Evolutionary conservation across 2,888 invertebrate genomes (phyloP).

Genomic region (Andrena chrysosceles): DNA sequence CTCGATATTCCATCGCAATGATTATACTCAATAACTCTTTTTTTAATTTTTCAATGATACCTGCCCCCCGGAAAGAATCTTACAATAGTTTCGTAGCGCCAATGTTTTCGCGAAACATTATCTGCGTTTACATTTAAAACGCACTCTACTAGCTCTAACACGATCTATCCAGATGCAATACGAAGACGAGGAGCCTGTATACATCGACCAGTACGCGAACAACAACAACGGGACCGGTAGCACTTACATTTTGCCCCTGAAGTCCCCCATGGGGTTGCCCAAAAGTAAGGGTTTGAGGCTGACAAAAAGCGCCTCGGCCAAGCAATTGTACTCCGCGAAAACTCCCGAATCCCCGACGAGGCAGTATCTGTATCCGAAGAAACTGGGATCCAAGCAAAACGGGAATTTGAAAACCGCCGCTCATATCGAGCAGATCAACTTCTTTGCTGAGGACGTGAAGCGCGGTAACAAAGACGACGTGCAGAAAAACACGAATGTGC

Average conservation of each 20-base stretch:
- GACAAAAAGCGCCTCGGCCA: conserved; percentile 38
- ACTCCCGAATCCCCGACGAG: conserved; percentile 2
- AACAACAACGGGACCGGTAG: conserved; percentile 69
- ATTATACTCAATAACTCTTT: too few relatives aligned
- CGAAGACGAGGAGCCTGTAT: conserved; percentile 73
- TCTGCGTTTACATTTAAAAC: background rate
- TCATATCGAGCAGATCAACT: conserved; percentile 34
- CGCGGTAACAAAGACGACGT: conserved; percentile 7
- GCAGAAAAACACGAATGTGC: conserved; percentile 16
- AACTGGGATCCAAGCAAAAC: conserved; percentile 3
- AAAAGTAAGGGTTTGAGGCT: conserved; percentile 19
- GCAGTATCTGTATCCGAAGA: conserved; percentile 26
- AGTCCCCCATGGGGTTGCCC: background rate
- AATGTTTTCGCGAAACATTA: background rate
- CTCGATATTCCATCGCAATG: too few relatives aligned
- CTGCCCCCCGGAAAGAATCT: background rate
- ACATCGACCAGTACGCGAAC: conserved; percentile 64
- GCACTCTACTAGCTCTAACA: background rate
- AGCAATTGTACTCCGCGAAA: conserved; percentile 24
- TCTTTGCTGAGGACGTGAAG: conserved; percentile 26
- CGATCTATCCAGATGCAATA: conserved; percentile 72
- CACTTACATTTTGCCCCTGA: conserved; percentile 14
- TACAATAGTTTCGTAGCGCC: background rate
- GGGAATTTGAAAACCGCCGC: background rate
- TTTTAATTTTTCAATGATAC: too few relatives aligned